phyloP scores from a whole-genome alignment of 1,140 invertebrate species.

The Pseudomyrmex gracilis region DNA sequence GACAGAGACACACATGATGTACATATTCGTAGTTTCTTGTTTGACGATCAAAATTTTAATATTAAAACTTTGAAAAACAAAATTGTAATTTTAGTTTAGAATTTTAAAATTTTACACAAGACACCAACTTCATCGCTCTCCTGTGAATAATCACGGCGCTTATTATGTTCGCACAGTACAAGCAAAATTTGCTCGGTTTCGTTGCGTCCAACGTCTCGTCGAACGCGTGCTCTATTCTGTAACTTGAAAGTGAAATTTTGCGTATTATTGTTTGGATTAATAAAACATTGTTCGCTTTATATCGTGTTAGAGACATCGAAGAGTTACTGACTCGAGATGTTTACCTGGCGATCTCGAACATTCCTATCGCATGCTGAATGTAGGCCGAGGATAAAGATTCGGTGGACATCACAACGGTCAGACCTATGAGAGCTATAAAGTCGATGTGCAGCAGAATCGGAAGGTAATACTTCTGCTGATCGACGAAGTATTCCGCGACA shows the following conservation, averaged over 20 bases:
- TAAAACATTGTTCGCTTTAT: no score
- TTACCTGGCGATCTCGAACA: conserved; percentile 59
- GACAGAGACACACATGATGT: no score
- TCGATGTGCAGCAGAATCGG: conserved; percentile 46
- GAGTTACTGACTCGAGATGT: not conserved
- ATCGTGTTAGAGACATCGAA: no score
- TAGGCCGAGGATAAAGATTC: conserved; percentile 24
- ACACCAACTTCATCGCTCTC: conserved; percentile 27
- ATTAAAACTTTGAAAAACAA: no score
- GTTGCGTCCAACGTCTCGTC: conserved; percentile 17
- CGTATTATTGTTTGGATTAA: no score
- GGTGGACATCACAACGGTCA: conserved; percentile 24
- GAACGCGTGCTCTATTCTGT: conserved; percentile 53
- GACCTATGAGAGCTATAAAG: conserved; percentile 33
- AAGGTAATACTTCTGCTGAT: conserved; percentile 42
- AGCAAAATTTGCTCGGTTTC: conserved; percentile 13
- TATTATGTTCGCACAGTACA: conserved; percentile 30
- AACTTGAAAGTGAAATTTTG: not conserved
- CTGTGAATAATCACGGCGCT: conserved; percentile 21
- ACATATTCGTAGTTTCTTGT: no score
- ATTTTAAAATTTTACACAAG: conserved; percentile 3
- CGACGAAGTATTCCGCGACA: conserved; percentile 30
- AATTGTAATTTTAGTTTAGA: not conserved
- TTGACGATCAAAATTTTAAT: no score
- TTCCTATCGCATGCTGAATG: conserved; percentile 25